Evolutionary conservation across 2,113 vertebrate species (phyloP), one percentile per base, ranked within the genome.

Genomic region (Rana temporaria): DNA sequence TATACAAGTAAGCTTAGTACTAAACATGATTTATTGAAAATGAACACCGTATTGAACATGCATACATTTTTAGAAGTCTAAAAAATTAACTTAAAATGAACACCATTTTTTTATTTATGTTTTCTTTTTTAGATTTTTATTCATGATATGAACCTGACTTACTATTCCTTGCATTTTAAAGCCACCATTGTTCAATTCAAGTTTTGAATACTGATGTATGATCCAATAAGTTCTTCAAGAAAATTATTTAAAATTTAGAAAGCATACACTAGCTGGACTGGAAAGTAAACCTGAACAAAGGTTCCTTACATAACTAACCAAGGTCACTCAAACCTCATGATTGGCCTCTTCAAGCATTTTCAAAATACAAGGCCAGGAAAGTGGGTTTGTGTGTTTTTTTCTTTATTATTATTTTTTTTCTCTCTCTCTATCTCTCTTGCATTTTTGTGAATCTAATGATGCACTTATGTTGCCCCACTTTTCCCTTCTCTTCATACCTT

Each of bases 391-490:
- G 96, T 96, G 95, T 96, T 97, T 99, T 89, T 87, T 88, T 88
- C 88, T 75, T 87, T 85, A 48, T 89, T 82, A 87, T 90, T 82
- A 89, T 82, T 89, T 88, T 89, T 88, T 94, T 89, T 94, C 89
- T 85, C 91, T 94, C 90, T 93, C 87, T 93, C 92, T 93, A 89
- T 95, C 92, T 99, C 97, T 99, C 97, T 99, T 99, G 97, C 97
- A 96, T 98, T 98, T 95, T 98, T 99, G 97, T 99, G 97, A 98
- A 95, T 98, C 97, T 99, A 98, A 98, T 98, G 98, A 99, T 99
- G 97, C 96, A 98, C 98, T 99, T 98, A 99, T 97, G 97, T 98
- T 99, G 95, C 98, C 97, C 96, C 96, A 93, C 98, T 99, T 99
- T 98, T 98, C 97, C 97, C 98, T 98, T 99, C 94, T 99, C 97